These are phyloP conservation scores for Machimus atricapillus DNA, from an alignment of 2,888 invertebrate genomes.

Conservation along the genomic window DNA sequence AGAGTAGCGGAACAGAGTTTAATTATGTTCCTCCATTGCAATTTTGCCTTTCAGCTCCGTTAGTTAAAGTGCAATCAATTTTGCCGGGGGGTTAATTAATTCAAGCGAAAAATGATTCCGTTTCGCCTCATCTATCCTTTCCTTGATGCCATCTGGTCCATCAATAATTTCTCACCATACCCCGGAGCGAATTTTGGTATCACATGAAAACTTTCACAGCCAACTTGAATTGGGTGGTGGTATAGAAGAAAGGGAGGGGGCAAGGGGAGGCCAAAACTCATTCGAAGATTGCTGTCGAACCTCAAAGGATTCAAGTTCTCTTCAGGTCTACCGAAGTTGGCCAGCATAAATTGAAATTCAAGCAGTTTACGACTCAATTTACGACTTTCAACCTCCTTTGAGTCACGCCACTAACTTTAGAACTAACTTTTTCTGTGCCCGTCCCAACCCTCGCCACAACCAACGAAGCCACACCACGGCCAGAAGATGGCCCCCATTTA, in stretches of 20 bases:
- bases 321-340: conserved; percentile 41
- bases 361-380: conserved; percentile 45
- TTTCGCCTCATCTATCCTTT: background rate
- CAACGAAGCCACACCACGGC: background rate
- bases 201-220: background rate
- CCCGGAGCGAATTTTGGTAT: background rate
- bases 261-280: background rate
- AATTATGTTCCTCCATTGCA: background rate
- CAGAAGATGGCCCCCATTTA: background rate
- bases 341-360: conserved; percentile 45
- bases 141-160: background rate
- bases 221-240: background rate
- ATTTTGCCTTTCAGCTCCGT: background rate
- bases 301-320: conserved; percentile 39
- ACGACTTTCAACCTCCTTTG: conserved; percentile 40
- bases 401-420: conserved; percentile 38
- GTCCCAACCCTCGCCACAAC: background rate
- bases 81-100: background rate
- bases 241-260: background rate
- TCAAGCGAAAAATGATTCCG: background rate
- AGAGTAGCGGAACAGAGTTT: background rate
- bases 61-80: background rate
- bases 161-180: background rate
- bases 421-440: conserved; percentile 7
- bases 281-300: conserved; percentile 35